phyloP scores from a whole-genome alignment of 2,888 invertebrate genomes.

The Caenorhabditis auriculariae region DNA sequence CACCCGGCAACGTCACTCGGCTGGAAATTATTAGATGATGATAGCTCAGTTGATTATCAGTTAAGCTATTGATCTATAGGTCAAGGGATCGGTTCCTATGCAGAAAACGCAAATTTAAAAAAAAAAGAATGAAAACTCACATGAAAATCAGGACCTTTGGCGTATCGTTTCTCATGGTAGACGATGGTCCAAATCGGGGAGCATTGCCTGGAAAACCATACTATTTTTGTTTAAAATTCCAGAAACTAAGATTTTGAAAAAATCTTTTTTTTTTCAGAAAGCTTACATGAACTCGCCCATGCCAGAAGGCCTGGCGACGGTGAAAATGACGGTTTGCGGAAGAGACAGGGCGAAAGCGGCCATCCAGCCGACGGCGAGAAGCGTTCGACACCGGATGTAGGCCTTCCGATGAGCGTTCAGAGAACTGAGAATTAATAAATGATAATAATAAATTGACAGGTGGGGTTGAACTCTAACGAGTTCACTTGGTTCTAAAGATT shows the following conservation, averaged over 20 bases:
- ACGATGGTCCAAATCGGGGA: constrained; percentile 30
- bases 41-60: too few relatives aligned
- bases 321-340: constrained; percentile 54
- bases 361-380: constrained; percentile 50
- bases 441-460: too few relatives aligned
- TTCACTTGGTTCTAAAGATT: too few relatives aligned
- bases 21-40: constrained; percentile 7
- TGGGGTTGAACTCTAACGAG: too few relatives aligned
- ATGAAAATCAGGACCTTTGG: too few relatives aligned
- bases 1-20: constrained; percentile 14
- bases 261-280: not conserved
- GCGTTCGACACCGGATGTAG: constrained; percentile 40
- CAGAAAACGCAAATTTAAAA: too few relatives aligned
- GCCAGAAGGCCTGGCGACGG: constrained; percentile 44
- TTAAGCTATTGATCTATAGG: too few relatives aligned
- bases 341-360: constrained; percentile 44
- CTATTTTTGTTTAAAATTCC: not conserved
- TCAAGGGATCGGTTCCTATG: too few relatives aligned
- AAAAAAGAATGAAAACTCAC: too few relatives aligned
- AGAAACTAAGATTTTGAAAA: not conserved
- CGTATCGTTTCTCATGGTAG: constrained; percentile 17
- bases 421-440: constrained; percentile 32
- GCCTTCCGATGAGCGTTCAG: constrained; percentile 42
- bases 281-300: constrained; percentile 47
- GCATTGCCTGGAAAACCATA: constrained; percentile 22